Base-by-base conservation (phyloP, 2,888 invertebrate genomes). In the Schizaphis graminum region DNA sequence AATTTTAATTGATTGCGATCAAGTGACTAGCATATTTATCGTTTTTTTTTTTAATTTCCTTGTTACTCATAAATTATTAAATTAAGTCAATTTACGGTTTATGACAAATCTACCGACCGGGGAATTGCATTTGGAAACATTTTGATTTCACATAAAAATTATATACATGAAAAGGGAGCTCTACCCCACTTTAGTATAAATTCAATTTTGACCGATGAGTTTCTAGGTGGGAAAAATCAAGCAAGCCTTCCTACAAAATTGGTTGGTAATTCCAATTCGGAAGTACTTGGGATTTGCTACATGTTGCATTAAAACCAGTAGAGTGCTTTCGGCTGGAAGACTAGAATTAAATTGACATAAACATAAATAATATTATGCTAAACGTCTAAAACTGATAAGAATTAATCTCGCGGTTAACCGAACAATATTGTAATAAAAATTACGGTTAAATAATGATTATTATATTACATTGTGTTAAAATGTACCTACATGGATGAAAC, bases 171-270 rank as follows among this genome's bases (percentile, higher is more conserved):
- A 28, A 41, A 44, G 44, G 57, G 24, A 11, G 57, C 86, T 47
- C 57, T 11, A 24, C 91, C 85, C 57, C 13, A 53, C 53, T 86
- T 91, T 86, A n/a, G 26, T 44, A 61, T 86, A 86, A 86, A 91
- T 91, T 86, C 91, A 57, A 91, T 91, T 86, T 85, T 11, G n/a
- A 57, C 85, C n/a, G 91, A 85, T 56, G 44, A 85, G 91, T 91
- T 84, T 10, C 44, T 21, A 77, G 53, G 41, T 53, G 41, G 35
- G 53, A 91, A 77, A 77, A 26, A 26, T 47, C 24, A 44, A 47
- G 57, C 56, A 49, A 4, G 11, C 24, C 24, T 47, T 26, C 49
- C 35, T 44, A 35, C 10, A 35, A 67, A 67, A 67, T 91, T 67
- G 47, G 90, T 91, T 49, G 67, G 67, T 61, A 89, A 61, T 89